phyloP scores from a whole-genome alignment of 2,888 invertebrate species.

The Ophraella communa region DNA sequence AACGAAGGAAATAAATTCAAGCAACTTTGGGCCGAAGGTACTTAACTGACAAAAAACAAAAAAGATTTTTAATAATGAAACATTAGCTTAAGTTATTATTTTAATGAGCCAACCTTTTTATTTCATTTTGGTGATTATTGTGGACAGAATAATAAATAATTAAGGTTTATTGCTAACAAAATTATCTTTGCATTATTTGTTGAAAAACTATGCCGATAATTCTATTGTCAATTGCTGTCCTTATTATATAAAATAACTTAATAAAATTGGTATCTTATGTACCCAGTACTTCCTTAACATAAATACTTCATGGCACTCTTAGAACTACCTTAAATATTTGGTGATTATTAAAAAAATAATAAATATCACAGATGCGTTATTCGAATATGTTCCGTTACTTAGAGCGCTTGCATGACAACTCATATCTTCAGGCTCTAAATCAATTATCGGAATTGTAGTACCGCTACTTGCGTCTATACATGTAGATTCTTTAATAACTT shows the following conservation, averaged over 20 bases:
- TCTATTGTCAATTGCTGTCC: neutral
- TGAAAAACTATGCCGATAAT: neutral
- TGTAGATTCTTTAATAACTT: slow-evolving; percentile 70
- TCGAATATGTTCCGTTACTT: slow-evolving; percentile 57
- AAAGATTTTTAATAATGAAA: too few species aligned
- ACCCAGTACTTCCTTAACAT: neutral
- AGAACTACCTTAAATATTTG: slow-evolving; percentile 4
- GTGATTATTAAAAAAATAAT: slow-evolving; percentile 10
- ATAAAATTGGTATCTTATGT: too few species aligned
- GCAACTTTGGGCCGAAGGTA: too few species aligned
- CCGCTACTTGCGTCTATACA: slow-evolving; percentile 72
- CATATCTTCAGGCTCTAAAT: slow-evolving; percentile 79
- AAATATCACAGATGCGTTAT: slow-evolving; percentile 26
- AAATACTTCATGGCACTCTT: neutral
- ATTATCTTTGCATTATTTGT: too few species aligned
- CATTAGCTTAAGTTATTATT: too few species aligned
- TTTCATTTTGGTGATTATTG: too few species aligned
- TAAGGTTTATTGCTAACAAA: too few species aligned
- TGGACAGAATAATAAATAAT: too few species aligned
- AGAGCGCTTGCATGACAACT: slow-evolving; percentile 87
- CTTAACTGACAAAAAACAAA: too few species aligned
- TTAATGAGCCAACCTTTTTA: too few species aligned
- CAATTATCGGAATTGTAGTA: slow-evolving; percentile 71
- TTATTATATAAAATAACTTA: too few species aligned
- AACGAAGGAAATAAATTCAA: too few species aligned